These are phyloP conservation scores for Polyodon spathula DNA, from an alignment of 2,113 vertebrate genomes.

Conservation along the genomic window DNA sequence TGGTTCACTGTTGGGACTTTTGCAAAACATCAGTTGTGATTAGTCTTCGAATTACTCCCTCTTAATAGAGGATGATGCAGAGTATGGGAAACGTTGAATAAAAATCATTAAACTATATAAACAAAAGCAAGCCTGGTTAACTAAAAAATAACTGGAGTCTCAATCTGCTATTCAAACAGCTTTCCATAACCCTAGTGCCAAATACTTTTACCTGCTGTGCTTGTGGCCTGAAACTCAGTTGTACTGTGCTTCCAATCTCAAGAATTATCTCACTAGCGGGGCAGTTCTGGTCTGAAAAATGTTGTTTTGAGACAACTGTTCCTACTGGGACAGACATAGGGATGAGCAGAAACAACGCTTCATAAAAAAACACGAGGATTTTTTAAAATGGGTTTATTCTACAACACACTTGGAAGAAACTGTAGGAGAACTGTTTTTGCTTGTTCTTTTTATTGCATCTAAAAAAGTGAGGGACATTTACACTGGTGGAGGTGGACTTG, in stretches of 20 bases:
- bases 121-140: not conserved
- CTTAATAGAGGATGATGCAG: not conserved
- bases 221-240: not conserved
- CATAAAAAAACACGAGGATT: no score
- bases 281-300: no score
- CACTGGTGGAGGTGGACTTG: no score
- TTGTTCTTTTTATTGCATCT: no score
- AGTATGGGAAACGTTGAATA: not conserved
- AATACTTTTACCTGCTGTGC: not conserved
- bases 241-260: not conserved
- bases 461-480: no score
- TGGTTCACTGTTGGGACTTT: not conserved
- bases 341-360: no score
- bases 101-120: constrained; percentile 2
- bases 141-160: not conserved
- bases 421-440: no score
- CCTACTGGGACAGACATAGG: no score
- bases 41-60: not conserved
- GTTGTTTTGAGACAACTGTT: no score
- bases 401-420: no score
- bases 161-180: not conserved
- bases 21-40: not conserved
- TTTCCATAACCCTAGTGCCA: not conserved
- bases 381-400: no score
- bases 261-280: no score